phyloP scores from a whole-genome alignment of 2,113 vertebrate genomes.

The Cinclus cinclus region DNA sequence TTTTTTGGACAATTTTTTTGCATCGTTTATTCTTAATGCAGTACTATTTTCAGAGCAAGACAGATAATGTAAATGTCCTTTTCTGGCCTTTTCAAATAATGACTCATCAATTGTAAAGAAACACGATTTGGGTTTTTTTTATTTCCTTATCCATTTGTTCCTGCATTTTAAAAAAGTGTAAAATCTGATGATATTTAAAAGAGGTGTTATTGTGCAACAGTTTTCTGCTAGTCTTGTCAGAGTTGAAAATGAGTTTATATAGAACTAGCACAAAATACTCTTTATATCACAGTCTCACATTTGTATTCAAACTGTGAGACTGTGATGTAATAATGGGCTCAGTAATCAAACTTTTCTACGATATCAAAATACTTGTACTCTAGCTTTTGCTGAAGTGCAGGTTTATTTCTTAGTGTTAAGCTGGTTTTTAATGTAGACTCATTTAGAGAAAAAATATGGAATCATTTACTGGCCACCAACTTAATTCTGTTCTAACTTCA shows the following conservation, averaged over 20 bases:
- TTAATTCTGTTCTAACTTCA: background rate
- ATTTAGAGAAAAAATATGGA: background rate
- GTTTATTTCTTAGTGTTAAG: background rate
- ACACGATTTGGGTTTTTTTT: background rate
- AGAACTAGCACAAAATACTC: background rate
- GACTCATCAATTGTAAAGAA: background rate
- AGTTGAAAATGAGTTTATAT: slow-evolving; percentile 27
- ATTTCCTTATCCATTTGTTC: background rate
- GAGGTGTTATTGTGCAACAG: background rate
- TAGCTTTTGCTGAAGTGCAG: background rate
- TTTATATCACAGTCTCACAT: background rate
- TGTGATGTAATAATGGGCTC: background rate
- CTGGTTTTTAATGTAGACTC: background rate
- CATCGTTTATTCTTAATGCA: background rate
- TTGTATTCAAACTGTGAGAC: background rate
- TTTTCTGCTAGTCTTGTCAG: background rate
- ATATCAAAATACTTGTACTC: background rate
- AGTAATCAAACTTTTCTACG: background rate
- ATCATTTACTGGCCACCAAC: background rate
- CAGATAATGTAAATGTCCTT: background rate
- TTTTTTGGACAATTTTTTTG: background rate
- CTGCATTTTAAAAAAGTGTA: background rate
- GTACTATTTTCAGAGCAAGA: background rate
- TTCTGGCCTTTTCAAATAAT: background rate
- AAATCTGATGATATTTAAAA: background rate